Conservation (phyloP, 2,888 invertebrate species). For the Caprella mutica region DNA sequence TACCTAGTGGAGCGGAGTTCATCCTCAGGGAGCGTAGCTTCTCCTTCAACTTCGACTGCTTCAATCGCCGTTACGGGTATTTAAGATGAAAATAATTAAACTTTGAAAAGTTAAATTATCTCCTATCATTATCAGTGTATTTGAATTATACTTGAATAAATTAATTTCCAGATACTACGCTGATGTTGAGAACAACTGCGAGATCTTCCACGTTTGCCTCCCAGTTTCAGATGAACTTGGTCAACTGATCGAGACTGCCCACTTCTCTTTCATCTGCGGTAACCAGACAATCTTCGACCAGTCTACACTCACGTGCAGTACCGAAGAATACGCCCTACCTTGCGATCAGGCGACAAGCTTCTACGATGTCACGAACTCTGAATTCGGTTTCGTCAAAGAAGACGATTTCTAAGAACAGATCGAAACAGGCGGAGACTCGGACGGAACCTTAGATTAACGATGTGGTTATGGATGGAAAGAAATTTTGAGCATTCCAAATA, state of each 20-base stretch:
- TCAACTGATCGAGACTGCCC: constrained; percentile 26
- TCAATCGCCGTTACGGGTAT: constrained; percentile 30
- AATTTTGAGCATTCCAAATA: too few species aligned
- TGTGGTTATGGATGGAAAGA: too few species aligned
- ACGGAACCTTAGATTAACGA: too few species aligned
- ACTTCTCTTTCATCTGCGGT: constrained; percentile 36
- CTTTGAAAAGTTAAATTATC: too few species aligned
- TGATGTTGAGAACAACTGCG: constrained; percentile 35
- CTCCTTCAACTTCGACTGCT: constrained; percentile 26
- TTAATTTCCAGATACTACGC: constrained; percentile 36
- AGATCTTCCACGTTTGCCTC: constrained; percentile 36
- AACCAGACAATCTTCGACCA: constrained; percentile 37
- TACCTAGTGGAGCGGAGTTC: constrained; percentile 8
- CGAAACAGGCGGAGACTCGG: too few species aligned
- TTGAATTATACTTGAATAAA: too few species aligned
- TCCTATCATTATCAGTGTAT: too few species aligned
- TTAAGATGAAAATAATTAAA: too few species aligned
- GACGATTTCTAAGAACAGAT: too few species aligned
- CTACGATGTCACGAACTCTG: constrained; percentile 14
- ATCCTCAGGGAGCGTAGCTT: constrained; percentile 5
- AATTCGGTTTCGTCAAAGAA: constrained; percentile 4
- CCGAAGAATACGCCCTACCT: constrained; percentile 17
- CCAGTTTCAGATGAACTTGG: constrained; percentile 34
- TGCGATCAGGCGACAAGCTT: constrained; percentile 18
- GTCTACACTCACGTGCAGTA: constrained; percentile 35